Percentiles rank a stretch among this genome's conserved stretches.
Evolutionary conservation across 2,113 vertebrate genomes (phyloP).

Genomic region (Leptobrachium leishanense): DNA sequence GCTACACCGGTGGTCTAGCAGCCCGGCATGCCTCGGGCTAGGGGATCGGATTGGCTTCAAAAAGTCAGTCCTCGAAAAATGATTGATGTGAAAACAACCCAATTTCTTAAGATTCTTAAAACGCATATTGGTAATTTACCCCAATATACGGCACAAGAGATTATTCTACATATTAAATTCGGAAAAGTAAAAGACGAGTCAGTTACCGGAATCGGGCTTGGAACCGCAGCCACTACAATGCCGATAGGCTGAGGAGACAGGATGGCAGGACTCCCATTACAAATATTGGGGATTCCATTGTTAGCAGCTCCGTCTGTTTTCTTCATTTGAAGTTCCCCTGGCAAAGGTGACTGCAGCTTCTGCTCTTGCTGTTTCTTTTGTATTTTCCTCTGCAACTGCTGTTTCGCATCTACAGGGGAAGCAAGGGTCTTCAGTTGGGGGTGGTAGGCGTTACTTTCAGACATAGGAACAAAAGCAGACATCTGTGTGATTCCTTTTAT

Average conservation of each 20-base stretch:
- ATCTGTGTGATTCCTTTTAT: constrained; percentile 78
- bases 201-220: constrained; percentile 90
- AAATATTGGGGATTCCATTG: constrained; percentile 73
- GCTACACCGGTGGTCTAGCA: too few species aligned
- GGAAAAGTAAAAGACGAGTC: too few species aligned
- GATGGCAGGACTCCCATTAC: constrained; percentile 84
- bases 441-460: constrained; percentile 90
- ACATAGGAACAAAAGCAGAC: constrained; percentile 88
- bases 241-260: constrained; percentile 90
- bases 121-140: too few species aligned
- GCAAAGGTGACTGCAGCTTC: constrained; percentile 89
- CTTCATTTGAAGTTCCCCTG: constrained; percentile 78
- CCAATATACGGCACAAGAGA: too few species aligned
- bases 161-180: too few species aligned
- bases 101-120: too few species aligned
- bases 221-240: constrained; percentile 89
- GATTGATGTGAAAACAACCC: too few species aligned
- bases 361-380: constrained; percentile 98
- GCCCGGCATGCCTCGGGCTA: too few species aligned
- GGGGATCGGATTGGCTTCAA: too few species aligned
- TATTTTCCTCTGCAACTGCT: constrained; percentile 97
- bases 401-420: constrained; percentile 93
- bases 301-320: constrained; percentile 70
- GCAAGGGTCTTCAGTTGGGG: constrained; percentile 86
- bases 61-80: too few species aligned